These are phyloP conservation scores for Pterocles gutturalis DNA, from an alignment of 2,113 vertebrate species.

Conservation along the genomic window DNA sequence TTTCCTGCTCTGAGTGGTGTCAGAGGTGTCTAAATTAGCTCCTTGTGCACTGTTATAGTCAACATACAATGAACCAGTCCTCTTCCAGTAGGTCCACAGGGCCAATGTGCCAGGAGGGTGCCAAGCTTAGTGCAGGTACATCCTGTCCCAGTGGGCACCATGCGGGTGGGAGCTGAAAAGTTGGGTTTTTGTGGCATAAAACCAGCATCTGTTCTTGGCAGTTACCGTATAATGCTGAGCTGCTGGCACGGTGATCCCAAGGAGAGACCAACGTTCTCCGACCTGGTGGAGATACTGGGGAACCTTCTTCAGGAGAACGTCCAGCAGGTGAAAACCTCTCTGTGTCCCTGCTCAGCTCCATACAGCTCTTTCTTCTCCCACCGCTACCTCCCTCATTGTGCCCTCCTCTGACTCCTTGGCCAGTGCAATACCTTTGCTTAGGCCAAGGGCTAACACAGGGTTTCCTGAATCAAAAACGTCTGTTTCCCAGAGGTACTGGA, in stretches of 20 bases:
- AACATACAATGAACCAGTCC: background rate
- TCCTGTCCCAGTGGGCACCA: background rate
- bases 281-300: constrained; percentile 92
- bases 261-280: constrained; percentile 90
- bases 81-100: background rate
- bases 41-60: background rate
- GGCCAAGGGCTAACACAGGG: background rate
- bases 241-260: constrained; percentile 96
- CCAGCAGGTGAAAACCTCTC: constrained; percentile 81
- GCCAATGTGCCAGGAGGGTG: background rate
- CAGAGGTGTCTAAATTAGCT: background rate
- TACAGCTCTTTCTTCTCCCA: background rate
- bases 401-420: background rate
- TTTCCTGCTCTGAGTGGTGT: background rate
- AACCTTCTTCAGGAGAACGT: constrained; percentile 91
- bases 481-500: background rate
- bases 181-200: background rate
- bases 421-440: background rate
- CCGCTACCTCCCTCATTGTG: background rate
- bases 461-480: background rate
- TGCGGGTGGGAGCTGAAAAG: background rate
- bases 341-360: background rate
- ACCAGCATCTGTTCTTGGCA: constrained; percentile 61
- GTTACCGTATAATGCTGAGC: constrained; percentile 95
- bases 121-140: background rate